Evolutionary conservation across 2,113 vertebrate genomes (phyloP), one percentile per base, ranked within the genome.

Genomic region (Hippocampus zosterae): DNA sequence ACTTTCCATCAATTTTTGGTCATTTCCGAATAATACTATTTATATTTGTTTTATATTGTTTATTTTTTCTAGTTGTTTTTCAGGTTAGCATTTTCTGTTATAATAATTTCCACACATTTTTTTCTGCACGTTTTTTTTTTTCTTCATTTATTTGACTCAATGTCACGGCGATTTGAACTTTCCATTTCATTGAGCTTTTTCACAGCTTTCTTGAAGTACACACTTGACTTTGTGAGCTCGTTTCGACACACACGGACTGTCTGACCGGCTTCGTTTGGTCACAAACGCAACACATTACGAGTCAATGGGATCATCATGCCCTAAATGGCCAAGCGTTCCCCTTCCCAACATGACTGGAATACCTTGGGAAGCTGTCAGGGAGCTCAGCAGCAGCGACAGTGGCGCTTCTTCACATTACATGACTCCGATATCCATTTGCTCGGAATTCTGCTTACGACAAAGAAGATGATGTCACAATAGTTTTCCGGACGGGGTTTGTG

Each of bases 341-440:
- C 79, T 78, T 79, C 77, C 73, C 79, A 57, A 84, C 83, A 83
- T 74, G 78, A 82, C 75, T 79, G 82, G 82, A 91, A 89, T 90
- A 88, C 80, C 63, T 85, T 87, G 85, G 82, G 76, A 71, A 3
- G 1, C 6, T 46, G 84, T 87, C 87, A 90, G 74, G 67, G 70
- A 78, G 55, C 68, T 76, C 55, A 75, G 68, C 76, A 18, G 67
- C 52, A 10, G 52, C 19, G 70, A 81, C 73, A 2, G 75, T 61
- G 70, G 70, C 71, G 40, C 29, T 44, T 81, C 82, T 84, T 88
- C 82, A 79, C 84, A 83, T 77, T 82, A 89, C 77, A 74, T 11
- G 5, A 70, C 72, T 65, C 71, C 70, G 3, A n/a, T n/a, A 5
- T 57, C 23, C 23, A 13, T 25, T 3, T 13, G 23, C 25, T 57